Conservation (phyloP, 2,797 vertebrate species). For the Petrocephalus sullivani region DNA sequence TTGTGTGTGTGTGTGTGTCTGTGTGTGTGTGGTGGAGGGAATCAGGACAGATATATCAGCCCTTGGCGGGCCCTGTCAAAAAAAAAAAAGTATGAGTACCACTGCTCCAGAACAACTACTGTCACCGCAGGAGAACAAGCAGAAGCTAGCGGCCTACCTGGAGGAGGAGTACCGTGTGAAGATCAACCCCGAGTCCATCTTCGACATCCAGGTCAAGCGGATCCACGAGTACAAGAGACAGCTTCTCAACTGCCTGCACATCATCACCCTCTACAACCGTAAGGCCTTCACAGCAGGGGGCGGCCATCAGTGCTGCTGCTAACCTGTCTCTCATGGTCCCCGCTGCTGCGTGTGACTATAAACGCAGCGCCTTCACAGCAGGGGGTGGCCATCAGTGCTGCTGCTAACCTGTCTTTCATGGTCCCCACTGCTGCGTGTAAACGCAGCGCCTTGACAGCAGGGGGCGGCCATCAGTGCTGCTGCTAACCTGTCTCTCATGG, state of each 20-base stretch:
- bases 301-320: too few species aligned
- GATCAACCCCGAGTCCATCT: conserved; percentile 73
- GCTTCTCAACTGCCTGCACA: conserved; percentile 74
- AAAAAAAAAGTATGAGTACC: background rate
- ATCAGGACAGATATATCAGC: background rate
- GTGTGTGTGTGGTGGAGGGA: too few species aligned
- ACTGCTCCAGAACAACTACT: background rate
- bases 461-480: too few species aligned
- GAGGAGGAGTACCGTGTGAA: conserved; percentile 73
- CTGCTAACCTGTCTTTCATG: too few species aligned
- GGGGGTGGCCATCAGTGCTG: background rate
- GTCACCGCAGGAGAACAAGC: conserved; percentile 71
- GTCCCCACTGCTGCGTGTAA: too few species aligned
- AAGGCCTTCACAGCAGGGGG: conserved; percentile 33
- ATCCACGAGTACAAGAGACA: conserved; percentile 83
- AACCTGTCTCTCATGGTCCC: too few species aligned
- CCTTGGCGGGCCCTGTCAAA: background rate
- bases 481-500: too few species aligned
- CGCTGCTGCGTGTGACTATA: background rate
- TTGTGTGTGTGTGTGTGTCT: too few species aligned
- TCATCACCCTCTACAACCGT: conserved; percentile 76
- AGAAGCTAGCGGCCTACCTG: conserved; percentile 71
- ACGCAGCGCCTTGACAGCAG: too few species aligned
- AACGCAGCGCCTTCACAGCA: background rate
- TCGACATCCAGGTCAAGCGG: conserved; percentile 79